These are phyloP conservation scores for Hydropsyche tenuis DNA, from an alignment of 1,140 invertebrate genomes.

Conservation along the genomic window DNA sequence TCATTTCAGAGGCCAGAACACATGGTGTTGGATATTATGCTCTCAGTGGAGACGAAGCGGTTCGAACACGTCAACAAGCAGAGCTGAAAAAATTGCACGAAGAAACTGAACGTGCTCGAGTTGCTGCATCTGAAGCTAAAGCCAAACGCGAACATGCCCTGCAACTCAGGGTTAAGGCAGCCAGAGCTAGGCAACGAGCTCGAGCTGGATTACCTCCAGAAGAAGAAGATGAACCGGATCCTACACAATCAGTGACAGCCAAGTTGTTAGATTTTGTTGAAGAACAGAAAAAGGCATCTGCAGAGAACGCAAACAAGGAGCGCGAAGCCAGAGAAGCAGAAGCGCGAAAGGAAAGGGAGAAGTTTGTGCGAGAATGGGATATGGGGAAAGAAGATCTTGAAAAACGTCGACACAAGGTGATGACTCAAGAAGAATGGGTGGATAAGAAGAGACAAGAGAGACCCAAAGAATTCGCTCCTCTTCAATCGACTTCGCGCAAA, in stretches of 20 bases:
- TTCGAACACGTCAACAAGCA: slow-evolving; percentile 78
- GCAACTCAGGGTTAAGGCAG: slow-evolving; percentile 77
- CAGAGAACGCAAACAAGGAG: slow-evolving; percentile 58
- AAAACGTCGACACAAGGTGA: slow-evolving; percentile 62
- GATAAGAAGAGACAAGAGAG: slow-evolving; percentile 74
- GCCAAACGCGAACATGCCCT: slow-evolving; percentile 73
- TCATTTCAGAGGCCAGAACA: slow-evolving; percentile 78
- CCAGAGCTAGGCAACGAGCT: slow-evolving; percentile 76
- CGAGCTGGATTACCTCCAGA: slow-evolving; percentile 77
- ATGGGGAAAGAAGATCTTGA: slow-evolving; percentile 64
- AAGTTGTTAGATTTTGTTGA: slow-evolving; percentile 61
- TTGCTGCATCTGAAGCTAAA: slow-evolving; percentile 68
- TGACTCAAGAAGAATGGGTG: slow-evolving; percentile 83
- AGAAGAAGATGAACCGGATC: slow-evolving; percentile 62
- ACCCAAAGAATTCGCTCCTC: slow-evolving; percentile 73
- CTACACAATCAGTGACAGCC: slow-evolving; percentile 58
- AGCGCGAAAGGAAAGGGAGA: slow-evolving; percentile 61
- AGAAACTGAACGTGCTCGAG: slow-evolving; percentile 74
- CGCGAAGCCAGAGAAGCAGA: slow-evolving; percentile 59
- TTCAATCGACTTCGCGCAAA: slow-evolving; percentile 53
- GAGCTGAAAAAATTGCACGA: slow-evolving; percentile 73
- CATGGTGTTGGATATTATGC: slow-evolving; percentile 90
- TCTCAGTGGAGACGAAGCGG: slow-evolving; percentile 83
- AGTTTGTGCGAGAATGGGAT: slow-evolving; percentile 73
- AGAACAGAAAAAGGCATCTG: slow-evolving; percentile 59